Evolutionary conservation across 2,888 invertebrate genomes (phyloP).

Genomic region (Colostygia pectinataria): DNA sequence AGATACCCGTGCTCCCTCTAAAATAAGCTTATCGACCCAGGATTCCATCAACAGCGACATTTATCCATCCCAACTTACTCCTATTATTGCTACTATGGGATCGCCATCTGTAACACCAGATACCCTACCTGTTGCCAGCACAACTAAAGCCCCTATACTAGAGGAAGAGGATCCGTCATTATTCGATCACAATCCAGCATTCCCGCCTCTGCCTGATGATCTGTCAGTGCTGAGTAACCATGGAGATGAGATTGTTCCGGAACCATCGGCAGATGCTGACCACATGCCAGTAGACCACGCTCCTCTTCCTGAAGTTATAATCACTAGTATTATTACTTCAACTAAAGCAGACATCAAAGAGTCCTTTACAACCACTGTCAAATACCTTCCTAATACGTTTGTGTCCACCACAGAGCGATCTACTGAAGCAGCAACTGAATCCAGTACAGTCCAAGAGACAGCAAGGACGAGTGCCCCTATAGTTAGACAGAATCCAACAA

Average conservation of each 20-base stretch:
- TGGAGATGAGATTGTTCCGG: constrained; percentile 67
- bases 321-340: constrained; percentile 43
- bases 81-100: constrained; percentile 57
- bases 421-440: constrained; percentile 37
- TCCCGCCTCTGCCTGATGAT: constrained; percentile 75
- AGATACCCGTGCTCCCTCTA: constrained; percentile 59
- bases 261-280: constrained; percentile 57
- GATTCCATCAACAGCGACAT: constrained; percentile 63
- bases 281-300: constrained; percentile 42
- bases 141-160: constrained; percentile 58
- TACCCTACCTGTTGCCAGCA: constrained; percentile 44
- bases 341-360: constrained; percentile 46
- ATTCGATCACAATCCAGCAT: constrained; percentile 74
- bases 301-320: constrained; percentile 48
- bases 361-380: constrained; percentile 43
- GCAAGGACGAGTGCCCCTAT: constrained; percentile 41
- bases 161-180: constrained; percentile 66
- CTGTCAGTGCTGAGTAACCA: constrained; percentile 66
- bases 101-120: constrained; percentile 43
- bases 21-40: constrained; percentile 67
- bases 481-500: constrained; percentile 57
- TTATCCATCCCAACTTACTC: constrained; percentile 53
- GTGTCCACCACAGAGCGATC: constrained; percentile 44
- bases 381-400: constrained; percentile 41
- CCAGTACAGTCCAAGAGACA: constrained; percentile 37